These are phyloP conservation scores for Leptonema lineaticorne DNA, from an alignment of 1,140 invertebrate genomes.

Conservation along the genomic window DNA sequence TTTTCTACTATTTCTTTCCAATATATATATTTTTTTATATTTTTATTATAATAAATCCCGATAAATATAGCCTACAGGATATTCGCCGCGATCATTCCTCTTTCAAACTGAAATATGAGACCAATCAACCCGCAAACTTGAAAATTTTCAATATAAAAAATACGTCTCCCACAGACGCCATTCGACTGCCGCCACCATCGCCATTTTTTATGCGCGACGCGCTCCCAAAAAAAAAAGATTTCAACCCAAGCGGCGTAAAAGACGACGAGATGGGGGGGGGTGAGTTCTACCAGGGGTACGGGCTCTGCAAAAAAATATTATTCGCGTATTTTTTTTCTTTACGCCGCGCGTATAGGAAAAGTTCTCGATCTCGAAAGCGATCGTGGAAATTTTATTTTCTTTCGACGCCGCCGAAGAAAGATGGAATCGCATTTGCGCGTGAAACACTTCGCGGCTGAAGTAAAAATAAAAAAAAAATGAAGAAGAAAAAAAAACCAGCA, in stretches of 20 bases:
- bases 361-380: not conserved
- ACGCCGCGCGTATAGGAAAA: slow-evolving; percentile 3
- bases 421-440: slow-evolving; percentile 17
- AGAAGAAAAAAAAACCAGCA: too few relatives aligned
- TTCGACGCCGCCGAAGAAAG: not conserved
- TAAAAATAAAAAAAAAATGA: slow-evolving; percentile 1
- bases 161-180: too few relatives aligned
- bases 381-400: slow-evolving; percentile 16
- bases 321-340: too few relatives aligned
- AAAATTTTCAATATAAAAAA: slow-evolving; percentile 20
- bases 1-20: too few relatives aligned
- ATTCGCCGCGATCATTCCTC: not conserved
- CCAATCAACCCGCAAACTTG: slow-evolving; percentile 11
- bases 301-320: not conserved
- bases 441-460: slow-evolving; percentile 4
- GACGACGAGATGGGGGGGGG: not conserved
- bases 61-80: too few relatives aligned
- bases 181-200: too few relatives aligned
- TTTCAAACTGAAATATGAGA: slow-evolving; percentile 9
- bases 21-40: too few relatives aligned
- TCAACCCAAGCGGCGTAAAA: not conserved
- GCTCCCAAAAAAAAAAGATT: too few relatives aligned
- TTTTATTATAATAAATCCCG: too few relatives aligned
- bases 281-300: not conserved
- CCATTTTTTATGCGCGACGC: not conserved